Conservation (phyloP, 2,797 vertebrate species). For the Hoplostethus mediterraneus region DNA sequence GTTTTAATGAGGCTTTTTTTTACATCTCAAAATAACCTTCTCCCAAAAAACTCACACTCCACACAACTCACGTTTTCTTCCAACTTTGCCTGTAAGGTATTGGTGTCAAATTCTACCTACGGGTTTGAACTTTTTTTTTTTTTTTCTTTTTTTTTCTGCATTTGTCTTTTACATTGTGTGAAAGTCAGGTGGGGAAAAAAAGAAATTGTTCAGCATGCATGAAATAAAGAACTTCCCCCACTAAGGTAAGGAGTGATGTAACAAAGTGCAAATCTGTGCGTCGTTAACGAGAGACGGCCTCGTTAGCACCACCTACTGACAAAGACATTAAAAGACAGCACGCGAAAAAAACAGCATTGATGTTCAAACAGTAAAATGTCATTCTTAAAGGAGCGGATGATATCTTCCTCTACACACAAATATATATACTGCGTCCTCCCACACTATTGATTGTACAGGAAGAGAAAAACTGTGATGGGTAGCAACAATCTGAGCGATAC, state of each 20-base stretch:
- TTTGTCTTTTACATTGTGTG: conserved; percentile 32
- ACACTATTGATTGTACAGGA: no score
- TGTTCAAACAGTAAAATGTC: not conserved
- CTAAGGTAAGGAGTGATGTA: conserved; percentile 30
- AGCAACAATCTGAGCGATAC: no score
- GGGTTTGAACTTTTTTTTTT: conserved; percentile 2
- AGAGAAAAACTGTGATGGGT: no score
- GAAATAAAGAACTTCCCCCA: conserved; percentile 10
- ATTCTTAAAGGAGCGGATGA: conserved; percentile 12
- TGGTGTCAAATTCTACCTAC: not conserved
- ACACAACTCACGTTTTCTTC: not conserved
- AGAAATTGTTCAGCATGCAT: conserved; percentile 27
- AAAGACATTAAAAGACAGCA: not conserved
- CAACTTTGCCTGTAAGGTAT: conserved; percentile 21
- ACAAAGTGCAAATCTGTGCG: conserved; percentile 37
- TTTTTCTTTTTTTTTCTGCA: not conserved
- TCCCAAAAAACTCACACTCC: no score
- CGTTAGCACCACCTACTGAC: conserved; percentile 12
- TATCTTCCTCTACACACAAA: not conserved
- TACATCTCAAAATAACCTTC: no score
- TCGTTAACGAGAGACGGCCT: conserved; percentile 36
- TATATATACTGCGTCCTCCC: no score
- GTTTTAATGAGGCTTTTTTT: no score
- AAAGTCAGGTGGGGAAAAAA: conserved; percentile 45
- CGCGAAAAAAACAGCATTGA: conserved; percentile 5